These are phyloP conservation scores for Drosophila leonis DNA, from an alignment of 2,888 invertebrate species.

Conservation along the genomic window DNA sequence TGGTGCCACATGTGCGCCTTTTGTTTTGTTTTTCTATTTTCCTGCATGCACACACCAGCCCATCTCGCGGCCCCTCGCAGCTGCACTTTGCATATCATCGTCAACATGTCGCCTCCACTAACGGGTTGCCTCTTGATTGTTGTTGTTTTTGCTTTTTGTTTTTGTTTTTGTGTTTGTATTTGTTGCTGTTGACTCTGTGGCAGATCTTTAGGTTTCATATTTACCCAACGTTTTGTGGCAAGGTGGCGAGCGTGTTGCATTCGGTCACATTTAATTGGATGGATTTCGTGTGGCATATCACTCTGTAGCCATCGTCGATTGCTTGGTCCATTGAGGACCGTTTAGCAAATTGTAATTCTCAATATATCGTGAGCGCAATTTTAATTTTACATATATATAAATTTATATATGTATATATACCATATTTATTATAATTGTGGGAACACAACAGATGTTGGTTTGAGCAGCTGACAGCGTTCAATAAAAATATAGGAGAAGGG, in stretches of 20 bases:
- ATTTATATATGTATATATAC: slow-evolving; percentile 10
- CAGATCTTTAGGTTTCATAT: slow-evolving; percentile 43
- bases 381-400: slow-evolving; percentile 10
- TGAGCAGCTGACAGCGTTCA: slow-evolving; percentile 3
- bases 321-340: slow-evolving; percentile 14
- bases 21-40: slow-evolving; percentile 37
- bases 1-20: slow-evolving; percentile 65
- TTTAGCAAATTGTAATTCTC: slow-evolving; percentile 57
- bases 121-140: slow-evolving; percentile 34
- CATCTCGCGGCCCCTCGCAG: slow-evolving; percentile 4
- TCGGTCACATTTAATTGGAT: slow-evolving; percentile 58
- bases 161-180: not conserved
- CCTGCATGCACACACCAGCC: slow-evolving; percentile 11
- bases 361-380: slow-evolving; percentile 50
- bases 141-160: slow-evolving; percentile 4
- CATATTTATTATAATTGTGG: slow-evolving; percentile 47
- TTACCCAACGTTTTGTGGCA: slow-evolving; percentile 39
- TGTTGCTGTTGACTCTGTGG: slow-evolving; percentile 15
- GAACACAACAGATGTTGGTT: slow-evolving; percentile 20
- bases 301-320: slow-evolving; percentile 37
- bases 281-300: slow-evolving; percentile 59
- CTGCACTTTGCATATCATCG: slow-evolving; percentile 72
- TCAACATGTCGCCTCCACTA: slow-evolving; percentile 45
- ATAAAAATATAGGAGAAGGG: not conserved
- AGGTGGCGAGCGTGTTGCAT: slow-evolving; percentile 46